Conservation (phyloP, 2,113 vertebrate species). For the Albula glossodonta region DNA sequence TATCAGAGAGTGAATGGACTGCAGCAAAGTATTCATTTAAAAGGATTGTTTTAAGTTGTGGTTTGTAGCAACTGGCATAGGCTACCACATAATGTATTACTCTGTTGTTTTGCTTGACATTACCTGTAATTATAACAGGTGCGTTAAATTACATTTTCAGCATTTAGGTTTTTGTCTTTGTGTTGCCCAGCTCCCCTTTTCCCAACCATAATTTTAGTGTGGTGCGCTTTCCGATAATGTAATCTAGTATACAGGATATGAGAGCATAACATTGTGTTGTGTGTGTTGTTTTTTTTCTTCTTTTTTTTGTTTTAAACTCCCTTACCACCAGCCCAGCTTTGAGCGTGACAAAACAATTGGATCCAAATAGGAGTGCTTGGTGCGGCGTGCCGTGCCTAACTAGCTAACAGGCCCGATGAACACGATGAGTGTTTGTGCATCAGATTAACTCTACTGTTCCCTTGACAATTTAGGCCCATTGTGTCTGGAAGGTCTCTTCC, state of each 20-base stretch:
- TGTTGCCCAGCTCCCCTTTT: constrained; percentile 6
- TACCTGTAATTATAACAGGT: background rate
- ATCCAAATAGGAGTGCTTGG: background rate
- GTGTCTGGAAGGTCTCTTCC: background rate
- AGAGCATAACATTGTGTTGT: background rate
- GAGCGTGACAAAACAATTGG: background rate
- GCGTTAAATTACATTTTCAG: background rate
- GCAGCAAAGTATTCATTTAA: background rate
- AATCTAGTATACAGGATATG: background rate
- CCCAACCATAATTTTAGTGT: background rate
- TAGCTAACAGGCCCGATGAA: background rate
- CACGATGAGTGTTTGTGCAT: background rate
- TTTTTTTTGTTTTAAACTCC: background rate
- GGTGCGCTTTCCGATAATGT: background rate
- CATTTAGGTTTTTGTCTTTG: background rate
- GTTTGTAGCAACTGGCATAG: background rate
- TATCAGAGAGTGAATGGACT: background rate
- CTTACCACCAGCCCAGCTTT: background rate
- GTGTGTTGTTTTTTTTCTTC: background rate
- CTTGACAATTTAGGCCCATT: background rate
- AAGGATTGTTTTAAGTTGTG: background rate
- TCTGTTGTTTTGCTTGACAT: background rate
- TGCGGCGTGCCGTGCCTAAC: background rate
- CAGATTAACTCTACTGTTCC: background rate
- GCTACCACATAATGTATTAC: background rate